A percentile compares a stretch with the other conserved stretches of the same genome.
Evolutionary conservation across 1,140 invertebrate genomes (phyloP).

Genomic region (Aphelinus atriplicis): DNA sequence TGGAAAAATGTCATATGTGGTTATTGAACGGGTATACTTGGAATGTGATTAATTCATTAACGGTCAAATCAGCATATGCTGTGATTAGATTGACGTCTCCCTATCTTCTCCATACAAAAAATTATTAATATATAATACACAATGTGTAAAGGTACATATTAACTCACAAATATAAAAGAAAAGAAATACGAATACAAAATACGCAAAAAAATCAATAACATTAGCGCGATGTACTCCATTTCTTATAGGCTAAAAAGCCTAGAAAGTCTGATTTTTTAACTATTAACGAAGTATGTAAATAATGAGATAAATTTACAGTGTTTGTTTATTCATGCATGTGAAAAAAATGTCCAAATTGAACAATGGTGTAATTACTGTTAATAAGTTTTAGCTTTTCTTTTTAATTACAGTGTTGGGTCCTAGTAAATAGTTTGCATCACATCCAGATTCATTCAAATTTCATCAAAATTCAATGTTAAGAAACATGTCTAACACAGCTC

Average conservation of each 20-base stretch:
- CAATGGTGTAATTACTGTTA: slow-evolving; percentile 63
- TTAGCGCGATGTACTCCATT: slow-evolving; percentile 51
- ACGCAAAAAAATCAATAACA: slow-evolving; percentile 39
- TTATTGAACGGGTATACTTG: slow-evolving; percentile 45
- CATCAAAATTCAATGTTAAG: too few species aligned
- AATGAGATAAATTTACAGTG: slow-evolving; percentile 63
- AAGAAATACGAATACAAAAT: slow-evolving; percentile 32
- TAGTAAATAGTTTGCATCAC: slow-evolving; percentile 15
- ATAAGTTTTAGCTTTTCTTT: slow-evolving; percentile 50
- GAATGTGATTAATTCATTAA: slow-evolving; percentile 52
- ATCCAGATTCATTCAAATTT: too few species aligned
- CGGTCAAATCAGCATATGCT: slow-evolving; percentile 53
- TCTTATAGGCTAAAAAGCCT: slow-evolving; percentile 57
- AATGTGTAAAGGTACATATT: slow-evolving; percentile 38
- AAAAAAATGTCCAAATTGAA: slow-evolving; percentile 66
- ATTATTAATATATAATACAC: slow-evolving; percentile 45
- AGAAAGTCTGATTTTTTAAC: slow-evolving; percentile 68
- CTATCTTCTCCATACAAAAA: slow-evolving; percentile 41
- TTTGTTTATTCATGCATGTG: slow-evolving; percentile 62
- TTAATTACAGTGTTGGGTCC: slow-evolving; percentile 31
- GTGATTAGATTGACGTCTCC: slow-evolving; percentile 57
- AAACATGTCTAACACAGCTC: too few species aligned
- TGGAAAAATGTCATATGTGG: slow-evolving; percentile 17
- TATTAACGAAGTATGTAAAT: slow-evolving; percentile 62
- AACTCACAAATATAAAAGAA: slow-evolving; percentile 43